Base-by-base conservation (phyloP, 2,113 vertebrate genomes). In the Passer montanus region DNA sequence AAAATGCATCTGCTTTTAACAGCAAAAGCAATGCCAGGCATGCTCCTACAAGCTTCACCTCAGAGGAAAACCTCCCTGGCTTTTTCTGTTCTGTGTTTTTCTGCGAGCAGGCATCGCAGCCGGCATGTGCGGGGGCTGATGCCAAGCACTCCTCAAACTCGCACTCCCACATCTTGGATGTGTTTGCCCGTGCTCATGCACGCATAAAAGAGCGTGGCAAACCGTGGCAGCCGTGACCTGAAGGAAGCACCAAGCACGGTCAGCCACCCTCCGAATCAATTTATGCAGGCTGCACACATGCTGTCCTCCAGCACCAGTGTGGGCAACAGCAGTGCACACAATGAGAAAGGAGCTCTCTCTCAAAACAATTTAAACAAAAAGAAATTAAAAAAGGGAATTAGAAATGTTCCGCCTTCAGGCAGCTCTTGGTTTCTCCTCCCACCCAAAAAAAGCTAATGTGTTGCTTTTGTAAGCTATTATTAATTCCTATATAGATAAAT, bases 11-110 rank as follows among this genome's bases (percentile, higher is more conserved):
- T 84, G 73, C 58, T 70, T 72, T 64, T 52, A 63, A 52, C 30
- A 92, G n/a, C 49, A 58, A 62, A 79, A 83, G 37, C 44, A 56
- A 89, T 5, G 12, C 1, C 0, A 66, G 39, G 76, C 16, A 0
- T 75, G 84, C 60, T 91, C 69, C 91, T 68, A 69, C 58, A 91
- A 75, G 81, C 86, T 89, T 68, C 59, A 53, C 59, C 95, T 80
- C 49, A 33, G 37, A 66, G 56, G 64, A 94, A 92, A 96, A 70
- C 20, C 70, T 89, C 58, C 30, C 55, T 33, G 50, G 28, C 31
- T 94, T 59, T 55, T 69, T 73, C 69, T 76, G 58, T 4, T 39
- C 49, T 70, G 21, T 50, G 13, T 52, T 94, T 67, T 78, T 11
- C 52, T 73, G 55, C 1, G 26, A 88, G 66, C 37, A 79, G 31